phyloP scores from a whole-genome alignment of 2,888 invertebrate species.

The Teleogryllus oceanicus region DNA sequence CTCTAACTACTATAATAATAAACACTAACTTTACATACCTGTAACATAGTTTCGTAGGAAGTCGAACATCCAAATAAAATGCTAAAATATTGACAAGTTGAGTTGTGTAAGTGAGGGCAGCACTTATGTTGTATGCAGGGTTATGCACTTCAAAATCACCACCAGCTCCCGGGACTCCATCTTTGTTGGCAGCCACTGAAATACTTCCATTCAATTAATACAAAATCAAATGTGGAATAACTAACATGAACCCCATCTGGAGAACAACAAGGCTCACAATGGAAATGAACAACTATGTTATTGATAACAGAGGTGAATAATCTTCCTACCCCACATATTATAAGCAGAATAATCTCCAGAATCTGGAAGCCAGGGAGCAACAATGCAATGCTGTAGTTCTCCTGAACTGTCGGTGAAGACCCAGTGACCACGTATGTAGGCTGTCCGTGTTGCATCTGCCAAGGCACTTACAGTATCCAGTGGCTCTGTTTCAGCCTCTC shows the following conservation, averaged over 20 bases:
- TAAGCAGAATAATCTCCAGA: slow-evolving; percentile 81
- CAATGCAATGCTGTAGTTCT: slow-evolving; percentile 70
- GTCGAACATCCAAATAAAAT: slow-evolving; percentile 74
- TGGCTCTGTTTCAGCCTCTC: slow-evolving; percentile 36
- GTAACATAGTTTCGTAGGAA: slow-evolving; percentile 71
- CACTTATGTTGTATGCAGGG: slow-evolving; percentile 69
- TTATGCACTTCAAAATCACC: slow-evolving; percentile 60
- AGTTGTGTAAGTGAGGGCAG: slow-evolving; percentile 79
- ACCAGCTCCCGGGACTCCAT: slow-evolving; percentile 51
- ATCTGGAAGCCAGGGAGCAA: slow-evolving; percentile 77
- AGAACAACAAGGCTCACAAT: too few species aligned
- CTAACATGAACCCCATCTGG: too few species aligned
- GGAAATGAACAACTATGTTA: too few species aligned
- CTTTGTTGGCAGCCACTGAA: slow-evolving; percentile 57
- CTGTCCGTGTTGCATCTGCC: slow-evolving; percentile 73
- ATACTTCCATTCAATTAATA: slow-evolving; percentile 30
- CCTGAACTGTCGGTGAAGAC: slow-evolving; percentile 64
- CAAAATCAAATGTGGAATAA: too few species aligned
- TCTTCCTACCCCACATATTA: slow-evolving; percentile 66
- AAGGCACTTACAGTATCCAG: slow-evolving; percentile 55
- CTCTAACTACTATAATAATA: too few species aligned
- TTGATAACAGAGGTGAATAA: background rate
- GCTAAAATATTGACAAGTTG: slow-evolving; percentile 80
- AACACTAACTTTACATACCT: slow-evolving; percentile 49
- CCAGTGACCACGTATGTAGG: slow-evolving; percentile 78